phyloP scores from a whole-genome alignment of 2,797 vertebrate genomes.

The Todus mexicanus region DNA sequence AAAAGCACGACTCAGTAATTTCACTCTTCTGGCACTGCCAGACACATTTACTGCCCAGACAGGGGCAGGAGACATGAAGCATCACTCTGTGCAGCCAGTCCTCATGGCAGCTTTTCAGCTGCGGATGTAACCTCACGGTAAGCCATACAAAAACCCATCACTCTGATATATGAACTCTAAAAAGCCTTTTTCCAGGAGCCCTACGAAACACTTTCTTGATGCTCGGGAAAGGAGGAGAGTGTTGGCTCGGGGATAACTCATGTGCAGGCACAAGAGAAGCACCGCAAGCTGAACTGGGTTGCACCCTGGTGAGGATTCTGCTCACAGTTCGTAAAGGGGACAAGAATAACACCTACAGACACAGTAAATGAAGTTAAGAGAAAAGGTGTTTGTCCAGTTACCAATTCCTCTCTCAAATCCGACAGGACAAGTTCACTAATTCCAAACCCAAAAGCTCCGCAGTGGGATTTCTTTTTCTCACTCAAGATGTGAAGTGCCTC shows the following conservation, averaged over 20 bases:
- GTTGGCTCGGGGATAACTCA: background rate
- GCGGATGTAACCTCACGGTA: background rate
- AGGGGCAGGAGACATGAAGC: background rate
- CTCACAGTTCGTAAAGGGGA: background rate
- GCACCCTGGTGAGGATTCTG: background rate
- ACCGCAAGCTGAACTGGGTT: background rate
- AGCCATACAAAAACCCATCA: background rate
- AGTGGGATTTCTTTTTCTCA: background rate
- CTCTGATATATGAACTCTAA: background rate
- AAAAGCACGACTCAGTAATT: background rate
- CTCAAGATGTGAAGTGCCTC: background rate
- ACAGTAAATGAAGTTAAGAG: background rate
- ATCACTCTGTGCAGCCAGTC: background rate
- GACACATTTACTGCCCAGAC: background rate
- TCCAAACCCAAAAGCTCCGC: background rate
- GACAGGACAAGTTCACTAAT: background rate
- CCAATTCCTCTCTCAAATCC: background rate
- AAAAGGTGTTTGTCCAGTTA: background rate
- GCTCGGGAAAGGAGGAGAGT: background rate
- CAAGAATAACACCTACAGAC: background rate
- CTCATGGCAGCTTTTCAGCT: background rate
- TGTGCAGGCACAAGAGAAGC: background rate
- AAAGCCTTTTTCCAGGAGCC: slow-evolving; percentile 35
- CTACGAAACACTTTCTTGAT: background rate
- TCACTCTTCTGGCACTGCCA: background rate